Evolutionary conservation across 2,113 vertebrate genomes (phyloP).

Genomic region (Taurulus bubalis): DNA sequence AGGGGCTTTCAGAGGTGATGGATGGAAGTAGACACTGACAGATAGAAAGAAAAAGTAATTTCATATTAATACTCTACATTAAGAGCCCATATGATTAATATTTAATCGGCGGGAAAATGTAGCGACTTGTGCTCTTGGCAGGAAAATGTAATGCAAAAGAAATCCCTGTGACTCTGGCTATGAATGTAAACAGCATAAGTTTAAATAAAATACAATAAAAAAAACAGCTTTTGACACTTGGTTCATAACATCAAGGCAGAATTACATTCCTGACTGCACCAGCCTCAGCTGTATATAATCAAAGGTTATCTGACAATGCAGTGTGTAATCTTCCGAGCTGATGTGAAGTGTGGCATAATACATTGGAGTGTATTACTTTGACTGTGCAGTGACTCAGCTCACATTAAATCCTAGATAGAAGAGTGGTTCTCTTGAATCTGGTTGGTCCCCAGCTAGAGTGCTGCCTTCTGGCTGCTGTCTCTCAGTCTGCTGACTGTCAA

Average conservation of each 20-base stretch:
- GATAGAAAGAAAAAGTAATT: constrained; percentile 57
- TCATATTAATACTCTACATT: constrained; percentile 80
- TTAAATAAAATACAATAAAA: background rate
- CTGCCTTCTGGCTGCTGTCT: constrained; percentile 32
- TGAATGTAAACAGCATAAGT: constrained; percentile 9
- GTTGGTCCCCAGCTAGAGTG: constrained; percentile 36
- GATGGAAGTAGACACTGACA: constrained; percentile 34
- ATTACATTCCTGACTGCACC: constrained; percentile 49
- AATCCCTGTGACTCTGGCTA: constrained; percentile 16
- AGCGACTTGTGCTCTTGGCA: constrained; percentile 56
- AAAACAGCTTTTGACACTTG: constrained; percentile 14
- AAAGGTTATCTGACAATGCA: constrained; percentile 63
- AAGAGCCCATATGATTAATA: constrained; percentile 74
- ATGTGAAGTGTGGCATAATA: constrained; percentile 52
- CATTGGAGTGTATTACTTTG: constrained; percentile 50
- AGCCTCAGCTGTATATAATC: constrained; percentile 53
- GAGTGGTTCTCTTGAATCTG: constrained; percentile 27
- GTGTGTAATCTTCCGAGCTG: constrained; percentile 57
- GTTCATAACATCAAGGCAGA: constrained; percentile 42
- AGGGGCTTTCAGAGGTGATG: constrained; percentile 22
- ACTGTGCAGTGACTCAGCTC: constrained; percentile 55
- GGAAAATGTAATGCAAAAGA: constrained; percentile 64
- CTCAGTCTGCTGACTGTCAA: constrained; percentile 29
- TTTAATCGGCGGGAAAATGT: constrained; percentile 71
- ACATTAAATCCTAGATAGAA: constrained; percentile 51